Evolutionary conservation across 2,113 vertebrate genomes (phyloP).

Genomic region (Asarcornis scutulata): DNA sequence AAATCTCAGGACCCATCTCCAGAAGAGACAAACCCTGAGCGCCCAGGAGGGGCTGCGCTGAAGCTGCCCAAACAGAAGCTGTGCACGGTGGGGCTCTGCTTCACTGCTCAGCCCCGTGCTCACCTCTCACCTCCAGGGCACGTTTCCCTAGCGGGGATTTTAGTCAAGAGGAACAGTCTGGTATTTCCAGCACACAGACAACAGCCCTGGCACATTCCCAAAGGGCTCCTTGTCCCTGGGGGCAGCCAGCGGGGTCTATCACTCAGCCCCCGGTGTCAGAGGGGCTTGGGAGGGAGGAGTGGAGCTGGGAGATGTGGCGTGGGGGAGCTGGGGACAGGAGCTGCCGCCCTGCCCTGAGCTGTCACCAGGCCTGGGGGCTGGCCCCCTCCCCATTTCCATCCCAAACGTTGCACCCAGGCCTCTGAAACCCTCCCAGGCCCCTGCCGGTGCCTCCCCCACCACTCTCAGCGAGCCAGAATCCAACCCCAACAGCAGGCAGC

Average conservation of each 20-base stretch:
- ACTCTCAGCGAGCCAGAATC: background rate
- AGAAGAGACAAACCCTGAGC: background rate
- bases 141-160: background rate
- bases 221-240: background rate
- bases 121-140: background rate
- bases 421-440: background rate
- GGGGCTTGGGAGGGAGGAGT: background rate
- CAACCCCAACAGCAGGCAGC: background rate
- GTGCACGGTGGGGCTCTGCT: fast-evolving
- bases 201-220: background rate
- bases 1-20: background rate
- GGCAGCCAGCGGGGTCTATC: fast-evolving
- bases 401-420: fast-evolving
- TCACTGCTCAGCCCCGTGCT: background rate
- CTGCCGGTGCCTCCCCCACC: fast-evolving
- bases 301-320: fast-evolving
- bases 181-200: background rate
- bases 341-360: background rate
- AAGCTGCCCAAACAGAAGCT: background rate
- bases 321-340: background rate
- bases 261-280: fast-evolving
- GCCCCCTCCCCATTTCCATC: background rate
- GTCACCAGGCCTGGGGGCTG: no score
- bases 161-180: background rate
- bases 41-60: background rate